Percentiles rank a stretch among this genome's conserved stretches.
Evolutionary conservation across 2,888 invertebrate genomes (phyloP).

Genomic region (Halictus quadricinctus): DNA sequence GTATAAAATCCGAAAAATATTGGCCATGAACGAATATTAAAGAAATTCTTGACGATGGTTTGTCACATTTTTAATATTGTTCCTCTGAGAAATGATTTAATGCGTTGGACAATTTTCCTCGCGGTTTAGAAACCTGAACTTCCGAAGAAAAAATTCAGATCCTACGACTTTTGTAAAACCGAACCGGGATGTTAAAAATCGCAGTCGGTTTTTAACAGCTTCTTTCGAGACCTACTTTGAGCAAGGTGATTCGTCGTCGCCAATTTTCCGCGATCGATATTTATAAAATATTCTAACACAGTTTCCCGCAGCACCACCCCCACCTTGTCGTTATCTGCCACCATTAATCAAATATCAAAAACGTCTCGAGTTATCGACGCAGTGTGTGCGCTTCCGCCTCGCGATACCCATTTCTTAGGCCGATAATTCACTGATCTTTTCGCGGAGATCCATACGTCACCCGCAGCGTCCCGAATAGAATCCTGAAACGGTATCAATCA

Average conservation of each 20-base stretch:
- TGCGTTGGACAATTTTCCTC: not conserved
- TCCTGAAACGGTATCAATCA: conserved; percentile 40
- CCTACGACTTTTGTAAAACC: not conserved
- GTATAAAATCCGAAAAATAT: too few species aligned
- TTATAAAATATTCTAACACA: not conserved
- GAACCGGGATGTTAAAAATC: not conserved
- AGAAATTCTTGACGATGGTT: too few species aligned
- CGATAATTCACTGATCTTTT: conserved; percentile 7
- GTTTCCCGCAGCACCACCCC: not conserved
- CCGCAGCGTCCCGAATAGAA: conserved; percentile 17
- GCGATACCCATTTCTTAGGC: not conserved
- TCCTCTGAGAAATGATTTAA: not conserved
- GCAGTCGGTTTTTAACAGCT: not conserved
- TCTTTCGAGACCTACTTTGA: not conserved
- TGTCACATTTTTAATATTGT: not conserved
- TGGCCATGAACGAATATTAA: too few species aligned
- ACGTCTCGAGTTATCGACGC: not conserved
- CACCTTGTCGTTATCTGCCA: not conserved
- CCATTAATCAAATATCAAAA: conserved; percentile 11
- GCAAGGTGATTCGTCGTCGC: not conserved
- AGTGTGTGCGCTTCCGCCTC: not conserved
- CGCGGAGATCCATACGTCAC: not conserved
- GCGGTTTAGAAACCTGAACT: not conserved
- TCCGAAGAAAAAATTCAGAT: not conserved
- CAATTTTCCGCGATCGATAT: not conserved